Evolutionary conservation across 2,888 invertebrate species (phyloP).

Genomic region (Metalampra italica): DNA sequence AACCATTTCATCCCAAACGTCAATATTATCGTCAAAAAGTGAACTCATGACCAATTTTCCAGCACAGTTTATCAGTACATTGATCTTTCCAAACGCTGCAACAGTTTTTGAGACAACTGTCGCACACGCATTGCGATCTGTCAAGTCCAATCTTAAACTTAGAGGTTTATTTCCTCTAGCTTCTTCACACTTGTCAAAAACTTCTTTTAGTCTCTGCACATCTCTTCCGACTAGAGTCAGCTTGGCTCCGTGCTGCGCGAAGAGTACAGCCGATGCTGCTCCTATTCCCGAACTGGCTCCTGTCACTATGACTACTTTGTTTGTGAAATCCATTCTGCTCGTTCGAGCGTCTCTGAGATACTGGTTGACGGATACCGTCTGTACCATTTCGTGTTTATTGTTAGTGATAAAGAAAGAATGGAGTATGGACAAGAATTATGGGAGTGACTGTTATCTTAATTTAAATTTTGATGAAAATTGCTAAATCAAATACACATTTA

Average conservation of each 20-base stretch:
- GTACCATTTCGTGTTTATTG: neutral
- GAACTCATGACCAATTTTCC: conserved; percentile 43
- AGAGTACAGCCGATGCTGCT: conserved; percentile 48
- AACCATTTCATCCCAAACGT: conserved; percentile 46
- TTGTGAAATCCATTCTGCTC: conserved; percentile 37
- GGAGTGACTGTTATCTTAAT: no score
- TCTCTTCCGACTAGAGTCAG: conserved; percentile 48
- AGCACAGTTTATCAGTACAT: conserved; percentile 49
- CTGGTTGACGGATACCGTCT: neutral
- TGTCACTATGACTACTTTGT: conserved; percentile 49
- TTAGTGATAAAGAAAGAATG: conserved; percentile 3
- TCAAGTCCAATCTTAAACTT: conserved; percentile 41
- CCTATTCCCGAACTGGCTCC: conserved; percentile 58
- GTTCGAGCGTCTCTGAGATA: neutral
- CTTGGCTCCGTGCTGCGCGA: conserved; percentile 41
- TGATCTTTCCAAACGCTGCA: conserved; percentile 38
- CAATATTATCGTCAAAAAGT: conserved; percentile 44
- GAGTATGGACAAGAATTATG: neutral
- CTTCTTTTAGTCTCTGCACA: conserved; percentile 36
- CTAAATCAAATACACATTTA: no score
- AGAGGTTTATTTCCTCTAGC: conserved; percentile 35
- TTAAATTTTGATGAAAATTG: no score
- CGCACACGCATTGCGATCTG: conserved; percentile 41
- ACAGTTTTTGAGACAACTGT: conserved; percentile 42
- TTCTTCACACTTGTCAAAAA: conserved; percentile 35